Evolutionary conservation across 2,888 invertebrate species (phyloP), one percentile per base, ranked within the genome.

Genomic region (Octodonta nipae): DNA sequence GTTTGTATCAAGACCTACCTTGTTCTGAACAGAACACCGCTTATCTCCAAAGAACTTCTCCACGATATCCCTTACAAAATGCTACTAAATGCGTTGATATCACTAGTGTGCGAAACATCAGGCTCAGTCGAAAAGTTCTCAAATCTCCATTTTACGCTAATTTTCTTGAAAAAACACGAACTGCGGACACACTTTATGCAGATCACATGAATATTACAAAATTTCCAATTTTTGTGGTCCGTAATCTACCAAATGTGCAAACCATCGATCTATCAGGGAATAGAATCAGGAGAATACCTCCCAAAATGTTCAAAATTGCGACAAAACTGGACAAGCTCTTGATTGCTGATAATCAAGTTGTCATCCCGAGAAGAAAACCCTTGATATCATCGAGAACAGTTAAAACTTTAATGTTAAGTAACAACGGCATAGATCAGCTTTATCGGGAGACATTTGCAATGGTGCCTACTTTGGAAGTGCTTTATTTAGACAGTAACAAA

Each of bases 211-310:
- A 46, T 17, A 37, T 58, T 17, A 44, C 33, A 13, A 41, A 32
- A 14, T 42, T 49, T 29, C 49, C 50, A 0, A 14, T 36, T 2
- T 6, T 34, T 3, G 17, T 49, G 13, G 34, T 47, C 3, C 30
- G 38, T 26, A 24, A 30, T 3, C 42, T 58, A 27, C 54, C 55
- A 0, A 43, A 47, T n/a, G 33, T 58, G 25, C 43, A 50, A 34
- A 33, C 52, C 22, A 40, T 58, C n/a, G 58, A 60, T 38, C 42
- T 58, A 14, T 49, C 53, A 11, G 47, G 49, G n/a, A 60, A 60
- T 35, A 31, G 33, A n/a, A 46, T 60, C 10, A 43, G 39, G 29
- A 44, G 38, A 32, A n/a, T 59, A n/a, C 48, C 54, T 3, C 33
- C 36, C 14, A 43, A 41, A 25, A 42, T 52, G 32, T 38, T 40